Base-by-base conservation (phyloP, 2,797 vertebrate genomes). In the Acestrorhynchus altus region DNA sequence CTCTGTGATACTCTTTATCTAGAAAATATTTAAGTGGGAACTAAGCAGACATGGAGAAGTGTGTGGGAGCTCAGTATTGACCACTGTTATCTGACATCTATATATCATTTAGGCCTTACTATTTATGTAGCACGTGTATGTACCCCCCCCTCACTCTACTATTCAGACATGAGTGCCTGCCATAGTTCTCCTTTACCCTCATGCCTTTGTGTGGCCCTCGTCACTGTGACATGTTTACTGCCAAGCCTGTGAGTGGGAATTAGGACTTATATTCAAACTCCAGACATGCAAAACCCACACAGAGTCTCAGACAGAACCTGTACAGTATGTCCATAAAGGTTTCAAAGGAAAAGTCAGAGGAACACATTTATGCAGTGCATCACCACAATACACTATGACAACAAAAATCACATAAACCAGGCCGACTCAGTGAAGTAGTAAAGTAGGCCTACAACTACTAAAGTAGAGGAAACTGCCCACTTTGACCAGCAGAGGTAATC, bases 161-260 rank as follows among this genome's bases (percentile, higher is more conserved):
- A 15, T 65, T 47, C 69, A 73, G 52, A 51, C 20, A 52, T n/a
- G 31, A 12, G 59, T 22, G 35, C 85, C 84, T 59, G 4, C 10
- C 40, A 42, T 1, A 78, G 57, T 79, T 78, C 42, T 82, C 78
- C 87, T 81, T 79, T 83, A 86, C 86, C 81, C 77, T 60, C 80
- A 94, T 92, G 94, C 94, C 94, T 95, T 93, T 90, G 95, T 96
- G 96, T 96, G 95, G 94, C 92, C 94, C 96, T 94, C 93, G 91
- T 95, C 94, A 96, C 95, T 95, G 95, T 97, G 96, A 98, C 97
- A 97, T 95, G 95, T 98, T 98, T 97, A 98, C 89, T 94, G 94
- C 87, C 92, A 71, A 82, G 84, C 91, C 90, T 84, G 94, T 93
- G 94, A 86, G 89, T 94, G 86, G 95, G 94, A 94, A 93, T 93